Evolutionary conservation across 1,140 invertebrate genomes (phyloP).

Genomic region (Zaprionus tsacasi): DNA sequence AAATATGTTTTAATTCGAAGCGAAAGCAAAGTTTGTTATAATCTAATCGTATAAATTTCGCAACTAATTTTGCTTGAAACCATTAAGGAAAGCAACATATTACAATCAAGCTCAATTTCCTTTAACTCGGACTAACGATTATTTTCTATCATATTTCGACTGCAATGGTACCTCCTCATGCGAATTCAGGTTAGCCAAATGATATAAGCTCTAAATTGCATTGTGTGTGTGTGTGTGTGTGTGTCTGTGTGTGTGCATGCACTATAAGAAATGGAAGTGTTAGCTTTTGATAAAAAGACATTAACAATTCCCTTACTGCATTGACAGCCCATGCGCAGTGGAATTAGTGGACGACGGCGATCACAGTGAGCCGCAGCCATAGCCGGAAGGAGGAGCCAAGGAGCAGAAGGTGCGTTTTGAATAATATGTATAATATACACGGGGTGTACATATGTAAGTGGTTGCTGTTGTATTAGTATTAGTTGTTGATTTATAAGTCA

Average conservation of each 20-base stretch:
- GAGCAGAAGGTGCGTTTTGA: slow-evolving; percentile 9
- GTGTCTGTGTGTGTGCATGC: background rate
- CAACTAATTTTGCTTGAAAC: background rate
- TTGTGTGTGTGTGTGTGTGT: background rate
- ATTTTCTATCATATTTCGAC: background rate
- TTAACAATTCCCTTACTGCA: slow-evolving; percentile 27
- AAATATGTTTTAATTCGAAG: background rate
- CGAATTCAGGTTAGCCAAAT: background rate
- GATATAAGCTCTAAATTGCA: background rate
- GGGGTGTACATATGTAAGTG: slow-evolving; percentile 2
- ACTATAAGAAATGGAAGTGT: background rate
- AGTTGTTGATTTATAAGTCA: background rate
- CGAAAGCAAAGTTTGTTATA: background rate
- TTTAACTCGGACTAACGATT: too few species aligned
- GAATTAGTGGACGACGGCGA: background rate
- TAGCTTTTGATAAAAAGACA: background rate
- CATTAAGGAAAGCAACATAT: too few species aligned
- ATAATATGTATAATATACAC: slow-evolving; percentile 7
- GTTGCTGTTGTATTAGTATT: background rate
- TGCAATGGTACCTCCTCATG: background rate
- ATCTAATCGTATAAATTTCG: background rate
- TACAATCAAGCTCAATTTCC: too few species aligned
- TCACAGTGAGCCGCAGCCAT: background rate
- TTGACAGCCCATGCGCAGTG: slow-evolving; percentile 11
- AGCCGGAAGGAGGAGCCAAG: background rate